These are phyloP conservation scores for Noctuana brunneofusca DNA, from an alignment of 2,888 invertebrate genomes.

Conservation along the genomic window DNA sequence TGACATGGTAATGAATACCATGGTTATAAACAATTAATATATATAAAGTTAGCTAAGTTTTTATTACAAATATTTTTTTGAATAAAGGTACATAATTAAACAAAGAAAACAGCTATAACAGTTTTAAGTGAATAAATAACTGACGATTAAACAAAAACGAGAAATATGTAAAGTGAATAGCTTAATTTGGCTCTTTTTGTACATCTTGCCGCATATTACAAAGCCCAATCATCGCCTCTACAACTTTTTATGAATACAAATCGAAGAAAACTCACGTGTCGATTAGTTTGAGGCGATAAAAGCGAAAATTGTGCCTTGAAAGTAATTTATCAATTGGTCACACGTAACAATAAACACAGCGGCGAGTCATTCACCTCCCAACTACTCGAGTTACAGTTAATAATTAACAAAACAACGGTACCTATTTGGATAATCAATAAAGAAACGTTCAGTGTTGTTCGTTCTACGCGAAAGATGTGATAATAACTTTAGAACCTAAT, in stretches of 20 bases:
- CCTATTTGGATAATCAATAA: constrained; percentile 32
- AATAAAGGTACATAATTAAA: not conserved
- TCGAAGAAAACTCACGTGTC: constrained; percentile 39
- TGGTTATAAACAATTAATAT: not conserved
- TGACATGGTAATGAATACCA: constrained; percentile 4
- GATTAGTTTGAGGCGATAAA: constrained; percentile 43
- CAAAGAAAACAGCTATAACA: too few relatives aligned
- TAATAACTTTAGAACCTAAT: not conserved
- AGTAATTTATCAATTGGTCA: constrained; percentile 51
- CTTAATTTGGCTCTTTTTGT: constrained; percentile 13
- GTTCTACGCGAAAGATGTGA: not conserved
- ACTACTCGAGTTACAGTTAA: constrained; percentile 67
- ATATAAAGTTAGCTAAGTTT: too few relatives aligned
- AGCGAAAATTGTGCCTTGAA: constrained; percentile 32
- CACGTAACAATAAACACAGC: constrained; percentile 56
- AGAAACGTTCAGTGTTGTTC: constrained; percentile 13
- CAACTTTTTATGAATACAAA: constrained; percentile 20
- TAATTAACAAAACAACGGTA: constrained; percentile 72
- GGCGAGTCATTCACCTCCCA: constrained; percentile 60
- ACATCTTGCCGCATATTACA: constrained; percentile 6
- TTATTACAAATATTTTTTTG: not conserved
- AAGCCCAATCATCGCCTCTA: constrained; percentile 25
- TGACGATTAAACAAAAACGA: not conserved
- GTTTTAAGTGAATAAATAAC: not conserved
- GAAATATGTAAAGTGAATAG: constrained; percentile 8